Base-by-base conservation (phyloP, 2,113 vertebrate species). In the Jacana jacana region DNA sequence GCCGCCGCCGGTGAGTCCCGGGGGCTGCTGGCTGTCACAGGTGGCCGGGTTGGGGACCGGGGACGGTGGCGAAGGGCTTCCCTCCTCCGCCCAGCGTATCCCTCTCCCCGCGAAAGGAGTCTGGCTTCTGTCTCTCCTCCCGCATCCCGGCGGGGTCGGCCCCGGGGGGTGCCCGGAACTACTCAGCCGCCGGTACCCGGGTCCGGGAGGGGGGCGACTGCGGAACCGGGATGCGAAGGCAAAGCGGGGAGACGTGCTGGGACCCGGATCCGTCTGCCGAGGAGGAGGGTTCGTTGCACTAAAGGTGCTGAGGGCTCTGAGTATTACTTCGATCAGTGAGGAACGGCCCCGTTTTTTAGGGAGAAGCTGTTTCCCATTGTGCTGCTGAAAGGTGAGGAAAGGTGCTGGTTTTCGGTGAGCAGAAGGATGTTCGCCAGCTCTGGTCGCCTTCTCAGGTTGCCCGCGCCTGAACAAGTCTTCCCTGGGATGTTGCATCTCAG, bases 1-100 rank as follows among this genome's bases (percentile, higher is more conserved):
- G 98, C 88, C 97, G 42, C 49, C 49, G 57, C 98, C 98, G 97
- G 99, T 99, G 96, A 98, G 98, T 98, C 86, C 64, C 48, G 70
- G 63, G 48, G 81, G 46, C 33, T n/a, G 51, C 30, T 39, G 51
- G 66, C 25, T 5, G 46, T 11, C 35, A 2, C 90, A 12, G 78
- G 71, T 20, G 75, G 5, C 40, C 27, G 52, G 39, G 39, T 25
- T 7, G 40, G 51, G 10, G 28, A 46, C 18, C 27, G 44, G 18
- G 33, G 33, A 6, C 4, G 18, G 42, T 30, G 75, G 39, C 17
- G 48, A 7, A 2, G 54, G 60, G 33, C 25, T 61, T 27, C 9
- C 14, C 58, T 33, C 12, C 33, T 33, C 55, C 55, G 11, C 17
- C 17, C 19, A n/a, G 31, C 8, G 9, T 23, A 4, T 4, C 25